These are phyloP conservation scores for Babylonia areolata DNA, from an alignment of 1,140 invertebrate genomes.

Conservation along the genomic window DNA sequence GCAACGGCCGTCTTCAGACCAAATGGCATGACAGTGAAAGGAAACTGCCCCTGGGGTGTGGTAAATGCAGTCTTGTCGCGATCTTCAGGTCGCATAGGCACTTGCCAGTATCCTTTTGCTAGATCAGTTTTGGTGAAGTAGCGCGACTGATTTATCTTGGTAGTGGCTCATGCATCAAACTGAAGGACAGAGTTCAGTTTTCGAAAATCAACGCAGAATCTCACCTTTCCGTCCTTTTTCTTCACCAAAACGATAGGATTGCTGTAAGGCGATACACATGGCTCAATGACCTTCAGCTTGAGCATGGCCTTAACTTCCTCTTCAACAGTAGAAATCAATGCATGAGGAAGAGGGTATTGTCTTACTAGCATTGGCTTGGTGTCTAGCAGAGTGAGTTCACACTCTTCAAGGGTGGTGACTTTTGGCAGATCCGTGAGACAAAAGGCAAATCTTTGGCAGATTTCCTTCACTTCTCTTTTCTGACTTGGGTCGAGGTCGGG, in stretches of 20 bases:
- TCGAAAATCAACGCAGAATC: too few species aligned
- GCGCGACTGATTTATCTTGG: conserved; percentile 53
- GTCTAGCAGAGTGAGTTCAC: conserved; percentile 36
- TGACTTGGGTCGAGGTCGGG: too few species aligned
- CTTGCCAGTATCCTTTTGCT: conserved; percentile 54
- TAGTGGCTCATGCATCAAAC: conserved; percentile 57
- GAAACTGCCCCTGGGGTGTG: too few species aligned
- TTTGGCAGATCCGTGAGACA: conserved; percentile 46
- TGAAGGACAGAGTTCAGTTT: too few species aligned
- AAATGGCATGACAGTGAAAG: conserved; percentile 53
- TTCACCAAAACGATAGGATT: conserved; percentile 77
- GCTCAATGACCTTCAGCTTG: conserved; percentile 67
- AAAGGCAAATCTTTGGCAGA: conserved; percentile 7
- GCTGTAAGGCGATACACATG: conserved; percentile 76
- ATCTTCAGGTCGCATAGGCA: conserved; percentile 35
- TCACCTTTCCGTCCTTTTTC: too few species aligned
- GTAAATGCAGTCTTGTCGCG: background rate
- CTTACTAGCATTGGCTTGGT: conserved; percentile 44
- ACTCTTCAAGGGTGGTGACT: conserved; percentile 41
- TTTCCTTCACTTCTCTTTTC: background rate
- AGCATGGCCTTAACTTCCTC: conserved; percentile 70
- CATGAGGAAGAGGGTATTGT: conserved; percentile 69
- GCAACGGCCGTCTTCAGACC: conserved; percentile 51
- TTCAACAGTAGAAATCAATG: conserved; percentile 69
- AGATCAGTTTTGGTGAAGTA: conserved; percentile 46